Evolutionary conservation across 2,797 vertebrate species (phyloP).

Genomic region (Sphaeramia orbicularis): DNA sequence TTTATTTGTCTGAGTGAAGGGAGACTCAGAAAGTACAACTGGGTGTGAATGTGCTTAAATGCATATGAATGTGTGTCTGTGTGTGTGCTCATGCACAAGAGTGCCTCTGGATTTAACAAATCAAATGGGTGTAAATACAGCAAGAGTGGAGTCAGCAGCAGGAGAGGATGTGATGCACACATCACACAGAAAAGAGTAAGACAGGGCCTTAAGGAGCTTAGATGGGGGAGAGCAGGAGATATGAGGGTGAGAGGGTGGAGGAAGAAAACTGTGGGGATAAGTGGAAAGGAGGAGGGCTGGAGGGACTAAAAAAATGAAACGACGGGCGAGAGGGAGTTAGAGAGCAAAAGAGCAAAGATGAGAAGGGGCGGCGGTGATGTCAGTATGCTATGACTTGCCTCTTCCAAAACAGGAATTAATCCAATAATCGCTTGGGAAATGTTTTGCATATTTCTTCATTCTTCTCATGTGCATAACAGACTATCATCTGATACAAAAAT

Average conservation of each 20-base stretch:
- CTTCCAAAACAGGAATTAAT: conserved; percentile 64
- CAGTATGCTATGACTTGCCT: conserved; percentile 34
- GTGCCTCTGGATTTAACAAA: conserved; percentile 47
- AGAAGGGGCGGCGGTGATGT: conserved; percentile 12
- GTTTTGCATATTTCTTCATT: conserved; percentile 57
- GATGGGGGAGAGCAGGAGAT: conserved; percentile 21
- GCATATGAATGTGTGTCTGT: conserved; percentile 1
- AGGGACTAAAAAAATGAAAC: conserved; percentile 36
- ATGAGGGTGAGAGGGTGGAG: conserved; percentile 2
- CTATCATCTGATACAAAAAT: conserved; percentile 29
- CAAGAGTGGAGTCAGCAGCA: conserved; percentile 51
- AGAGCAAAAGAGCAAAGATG: conserved; percentile 10
- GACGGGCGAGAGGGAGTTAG: conserved; percentile 3
- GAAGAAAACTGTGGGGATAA: conserved; percentile 39
- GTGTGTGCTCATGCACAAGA: conserved; percentile 3
- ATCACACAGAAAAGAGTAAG: conserved; percentile 45
- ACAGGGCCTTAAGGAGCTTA: conserved; percentile 65
- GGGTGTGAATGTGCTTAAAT: conserved; percentile 29
- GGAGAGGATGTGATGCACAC: conserved; percentile 43
- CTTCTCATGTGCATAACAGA: conserved; percentile 31
- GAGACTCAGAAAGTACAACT: conserved; percentile 6
- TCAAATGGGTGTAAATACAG: conserved; percentile 55
- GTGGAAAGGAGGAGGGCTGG: conserved; percentile 42
- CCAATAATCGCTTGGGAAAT: conserved; percentile 57
- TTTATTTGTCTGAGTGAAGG: neutral